A percentile compares a stretch with the other conserved stretches of the same genome.
phyloP scores from a whole-genome alignment of 2,113 vertebrate species.

The Eupsittula cactorum region DNA sequence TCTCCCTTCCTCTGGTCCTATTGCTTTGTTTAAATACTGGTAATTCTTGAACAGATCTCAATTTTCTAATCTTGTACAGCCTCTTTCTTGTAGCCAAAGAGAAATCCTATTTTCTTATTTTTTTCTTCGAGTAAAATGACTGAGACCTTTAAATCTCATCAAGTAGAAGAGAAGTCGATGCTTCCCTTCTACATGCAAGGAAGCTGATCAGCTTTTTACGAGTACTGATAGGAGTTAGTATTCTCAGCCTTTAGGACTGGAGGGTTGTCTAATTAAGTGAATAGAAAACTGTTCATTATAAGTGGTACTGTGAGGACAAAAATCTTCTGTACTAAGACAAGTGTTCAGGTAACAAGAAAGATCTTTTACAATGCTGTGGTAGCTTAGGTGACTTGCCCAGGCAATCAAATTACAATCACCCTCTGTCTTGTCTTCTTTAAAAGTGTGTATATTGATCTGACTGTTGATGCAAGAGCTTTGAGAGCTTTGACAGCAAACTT shows the following conservation, averaged over 20 bases:
- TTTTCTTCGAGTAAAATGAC: not conserved
- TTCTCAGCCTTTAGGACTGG: not conserved
- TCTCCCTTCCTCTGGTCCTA: not conserved
- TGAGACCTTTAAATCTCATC: not conserved
- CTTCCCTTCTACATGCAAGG: not conserved
- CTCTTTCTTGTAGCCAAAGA: not conserved
- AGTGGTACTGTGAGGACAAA: not conserved
- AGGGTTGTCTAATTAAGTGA: not conserved
- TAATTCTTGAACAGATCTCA: not conserved
- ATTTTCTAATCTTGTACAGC: not conserved
- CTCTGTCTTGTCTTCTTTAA: not conserved
- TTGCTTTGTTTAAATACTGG: not conserved
- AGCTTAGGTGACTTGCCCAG: not conserved
- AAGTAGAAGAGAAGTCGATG: not conserved
- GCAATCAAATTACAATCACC: not conserved
- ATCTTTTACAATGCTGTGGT: not conserved
- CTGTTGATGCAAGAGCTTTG: not conserved
- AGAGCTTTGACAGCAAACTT: not conserved
- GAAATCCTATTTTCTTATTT: not conserved
- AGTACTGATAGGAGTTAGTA: not conserved
- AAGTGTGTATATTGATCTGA: not conserved
- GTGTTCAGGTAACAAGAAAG: not conserved
- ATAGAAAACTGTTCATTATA: not conserved
- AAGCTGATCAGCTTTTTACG: not conserved
- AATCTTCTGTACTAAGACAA: not conserved